phyloP scores from a whole-genome alignment of 2,888 invertebrate genomes.

The Acanthosoma haemorrhoidale region DNA sequence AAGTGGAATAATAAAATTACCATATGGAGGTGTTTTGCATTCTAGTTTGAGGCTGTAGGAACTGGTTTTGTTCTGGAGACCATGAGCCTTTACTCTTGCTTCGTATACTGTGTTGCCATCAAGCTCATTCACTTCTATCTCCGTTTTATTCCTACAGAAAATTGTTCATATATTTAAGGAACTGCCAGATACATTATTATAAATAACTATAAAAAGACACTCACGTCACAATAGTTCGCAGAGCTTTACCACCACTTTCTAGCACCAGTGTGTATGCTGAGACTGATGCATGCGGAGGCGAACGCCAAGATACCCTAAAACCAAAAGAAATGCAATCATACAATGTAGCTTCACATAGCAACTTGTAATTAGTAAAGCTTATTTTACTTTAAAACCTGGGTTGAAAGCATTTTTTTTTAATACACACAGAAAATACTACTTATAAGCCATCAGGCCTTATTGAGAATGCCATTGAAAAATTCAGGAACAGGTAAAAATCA shows the following conservation, averaged over 20 bases:
- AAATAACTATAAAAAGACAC: neutral
- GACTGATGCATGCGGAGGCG: constrained; percentile 43
- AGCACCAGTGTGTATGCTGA: constrained; percentile 49
- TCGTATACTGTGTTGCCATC: constrained; percentile 63
- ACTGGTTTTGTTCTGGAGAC: constrained; percentile 49
- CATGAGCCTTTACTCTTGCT: constrained; percentile 61
- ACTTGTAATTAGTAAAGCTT: too few species aligned
- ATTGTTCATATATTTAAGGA: neutral
- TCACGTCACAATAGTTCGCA: constrained; percentile 8
- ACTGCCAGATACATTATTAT: neutral
- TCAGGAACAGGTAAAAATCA: too few species aligned
- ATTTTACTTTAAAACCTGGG: too few species aligned
- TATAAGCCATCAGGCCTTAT: too few species aligned
- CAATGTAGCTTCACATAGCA: too few species aligned
- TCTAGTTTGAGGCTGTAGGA: constrained; percentile 58
- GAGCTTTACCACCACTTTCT: neutral
- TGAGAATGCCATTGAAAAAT: too few species aligned
- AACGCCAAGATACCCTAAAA: constrained; percentile 49
- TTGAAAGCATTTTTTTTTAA: too few species aligned
- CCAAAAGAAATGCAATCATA: too few species aligned
- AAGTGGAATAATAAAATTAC: constrained; percentile 51
- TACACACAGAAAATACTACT: too few species aligned
- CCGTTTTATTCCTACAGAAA: constrained; percentile 51
- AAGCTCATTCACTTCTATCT: constrained; percentile 54
- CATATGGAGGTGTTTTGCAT: constrained; percentile 60